A percentile compares a stretch with the other conserved stretches of the same genome.
Evolutionary conservation across 2,797 vertebrate species (phyloP).

Genomic region (Tadarida brasiliensis): DNA sequence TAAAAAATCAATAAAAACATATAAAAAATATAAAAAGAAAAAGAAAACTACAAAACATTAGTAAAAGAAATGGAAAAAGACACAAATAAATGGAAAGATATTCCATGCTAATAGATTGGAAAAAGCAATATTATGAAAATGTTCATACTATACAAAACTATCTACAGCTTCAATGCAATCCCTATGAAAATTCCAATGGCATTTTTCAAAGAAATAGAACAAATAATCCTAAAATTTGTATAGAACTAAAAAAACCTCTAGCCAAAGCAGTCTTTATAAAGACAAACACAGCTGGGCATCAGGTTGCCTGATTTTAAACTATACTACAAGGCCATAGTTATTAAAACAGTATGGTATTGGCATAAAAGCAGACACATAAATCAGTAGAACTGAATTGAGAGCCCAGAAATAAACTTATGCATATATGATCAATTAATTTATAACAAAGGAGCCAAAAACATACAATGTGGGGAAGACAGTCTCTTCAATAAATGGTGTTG

Average conservation of each 20-base stretch:
- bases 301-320: neutral
- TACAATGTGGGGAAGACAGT: neutral
- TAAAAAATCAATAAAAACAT: too few species aligned
- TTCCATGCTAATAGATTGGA: neutral
- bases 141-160: neutral
- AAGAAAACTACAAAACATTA: neutral
- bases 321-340: neutral
- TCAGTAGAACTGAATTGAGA: neutral
- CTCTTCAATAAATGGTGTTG: neutral
- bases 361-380: neutral
- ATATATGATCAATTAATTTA: neutral
- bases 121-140: neutral
- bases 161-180: neutral
- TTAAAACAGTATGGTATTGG: neutral
- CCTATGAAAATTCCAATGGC: neutral
- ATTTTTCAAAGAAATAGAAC: neutral
- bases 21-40: too few species aligned
- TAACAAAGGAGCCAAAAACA: neutral
- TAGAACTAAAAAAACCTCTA: neutral
- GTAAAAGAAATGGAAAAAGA: neutral
- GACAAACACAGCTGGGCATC: neutral
- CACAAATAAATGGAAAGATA: neutral
- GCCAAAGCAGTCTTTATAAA: neutral
- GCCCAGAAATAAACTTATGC: neutral
- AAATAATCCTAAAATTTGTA: neutral